A percentile compares a stretch with the other conserved stretches of the same genome.
These are phyloP conservation scores for Lophochroa leadbeateri DNA, from an alignment of 2,113 vertebrate species.

Conservation along the genomic window DNA sequence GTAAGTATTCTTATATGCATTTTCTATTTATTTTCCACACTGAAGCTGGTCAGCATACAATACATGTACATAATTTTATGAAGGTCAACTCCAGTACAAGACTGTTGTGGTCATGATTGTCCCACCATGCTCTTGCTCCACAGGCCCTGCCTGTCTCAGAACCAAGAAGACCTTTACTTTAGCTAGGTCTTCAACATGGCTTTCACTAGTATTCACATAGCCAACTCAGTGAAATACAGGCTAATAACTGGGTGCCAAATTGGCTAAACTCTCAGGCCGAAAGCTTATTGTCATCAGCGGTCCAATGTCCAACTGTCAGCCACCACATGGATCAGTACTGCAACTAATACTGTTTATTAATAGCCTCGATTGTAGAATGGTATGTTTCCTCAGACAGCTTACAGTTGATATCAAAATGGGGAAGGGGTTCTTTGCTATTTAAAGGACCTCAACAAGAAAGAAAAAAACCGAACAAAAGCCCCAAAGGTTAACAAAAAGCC, in stretches of 20 bases:
- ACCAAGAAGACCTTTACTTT: not conserved
- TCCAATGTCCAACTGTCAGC: not conserved
- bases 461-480: not conserved
- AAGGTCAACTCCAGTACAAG: not conserved
- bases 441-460: not conserved
- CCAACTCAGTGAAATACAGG: not conserved
- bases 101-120: not conserved
- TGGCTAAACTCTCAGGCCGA: not conserved
- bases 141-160: not conserved
- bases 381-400: not conserved
- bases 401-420: not conserved
- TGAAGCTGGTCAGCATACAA: not conserved
- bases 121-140: not conserved
- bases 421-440: not conserved
- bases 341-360: not conserved
- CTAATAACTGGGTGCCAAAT: not conserved
- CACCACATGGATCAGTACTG: not conserved
- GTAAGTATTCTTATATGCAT: not conserved
- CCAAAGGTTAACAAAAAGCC: rapidly evolving
- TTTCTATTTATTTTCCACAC: not conserved
- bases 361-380: not conserved
- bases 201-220: not conserved
- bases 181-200: not conserved
- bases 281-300: not conserved
- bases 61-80: not conserved